Percentiles rank a stretch among this genome's conserved stretches.
phyloP scores from a whole-genome alignment of 2,113 vertebrate species.

The Gymnarchus niloticus region DNA sequence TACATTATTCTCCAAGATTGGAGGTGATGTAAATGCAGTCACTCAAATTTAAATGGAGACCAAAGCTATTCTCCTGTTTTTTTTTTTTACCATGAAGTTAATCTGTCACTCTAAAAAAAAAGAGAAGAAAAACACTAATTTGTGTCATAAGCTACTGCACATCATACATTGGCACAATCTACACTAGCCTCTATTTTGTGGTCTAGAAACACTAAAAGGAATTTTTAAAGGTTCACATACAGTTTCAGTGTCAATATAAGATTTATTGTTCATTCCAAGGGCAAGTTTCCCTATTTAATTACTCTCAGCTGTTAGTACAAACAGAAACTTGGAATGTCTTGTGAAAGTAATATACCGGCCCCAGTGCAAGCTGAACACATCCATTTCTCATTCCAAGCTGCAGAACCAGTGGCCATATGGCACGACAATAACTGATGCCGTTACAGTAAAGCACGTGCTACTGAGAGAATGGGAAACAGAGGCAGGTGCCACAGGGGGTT shows the following conservation, averaged over 20 bases:
- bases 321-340: constrained; percentile 14
- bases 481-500: neutral
- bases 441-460: neutral
- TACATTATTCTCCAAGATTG: neutral
- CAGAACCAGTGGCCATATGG: neutral
- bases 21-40: neutral
- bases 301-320: constrained; percentile 17
- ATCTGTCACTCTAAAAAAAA: neutral
- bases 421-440: neutral
- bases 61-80: neutral
- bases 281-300: constrained; percentile 14
- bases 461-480: neutral
- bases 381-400: constrained; percentile 2
- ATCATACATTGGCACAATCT: neutral
- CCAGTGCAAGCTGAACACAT: neutral
- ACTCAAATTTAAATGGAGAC: neutral
- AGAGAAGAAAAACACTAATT: neutral
- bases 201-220: neutral
- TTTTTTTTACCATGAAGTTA: neutral
- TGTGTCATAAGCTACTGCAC: neutral
- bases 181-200: neutral
- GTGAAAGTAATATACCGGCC: neutral
- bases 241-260: constrained; percentile 22
- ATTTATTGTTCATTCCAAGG: constrained; percentile 13
- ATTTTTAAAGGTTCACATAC: neutral